Evolutionary conservation across 2,113 vertebrate species (phyloP), one percentile per base, ranked within the genome.

Genomic region (Mormyrus lacerda): DNA sequence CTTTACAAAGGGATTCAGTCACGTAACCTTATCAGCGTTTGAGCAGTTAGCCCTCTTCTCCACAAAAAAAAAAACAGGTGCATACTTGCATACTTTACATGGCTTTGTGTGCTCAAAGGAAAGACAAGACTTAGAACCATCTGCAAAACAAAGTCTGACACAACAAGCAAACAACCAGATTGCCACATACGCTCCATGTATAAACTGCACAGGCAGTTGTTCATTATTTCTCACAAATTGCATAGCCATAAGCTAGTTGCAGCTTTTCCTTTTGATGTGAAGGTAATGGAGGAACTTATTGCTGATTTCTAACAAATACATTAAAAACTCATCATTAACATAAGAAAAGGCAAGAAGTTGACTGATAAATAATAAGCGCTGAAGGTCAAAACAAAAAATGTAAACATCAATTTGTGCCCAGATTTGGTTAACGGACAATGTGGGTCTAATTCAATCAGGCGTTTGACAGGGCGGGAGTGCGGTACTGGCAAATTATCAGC

Each of bases 201-300:
- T 91, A 94, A 91, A 89, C 91, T 91, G 87, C 90, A 91, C 94
- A 10, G 3, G 61, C 9, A 65, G 61, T 13, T 31, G 27, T 69
- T 93, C 93, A 92, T 93, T 94, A 92, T 82, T 92, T 94, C 94
- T 94, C 89, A 48, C 53, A n/a, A 79, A 88, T 92, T 95, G 94
- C 95, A 95, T 93, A 94, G 94, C 94, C 93, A 91, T 92, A 91
- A 39, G 44, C 42, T 84, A 84, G 21, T 24, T 84, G 24, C 44
- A 84, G 39, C 24, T 47, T 45, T 15, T 84, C 82, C 82, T 84
- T 84, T 27, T 44, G 44, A 47, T 48, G 21, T 24, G 44, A 84
- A 13, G 24, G 45, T 17, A 82, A 84, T 84, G 82, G 21, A 84
- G 21, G 44, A 84, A 84, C 42, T 84, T 84, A 84, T 84, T 47